Percentiles rank a stretch among this genome's conserved stretches.
These are phyloP conservation scores for Pteria penguin DNA, from an alignment of 2,888 invertebrate species.

Conservation along the genomic window DNA sequence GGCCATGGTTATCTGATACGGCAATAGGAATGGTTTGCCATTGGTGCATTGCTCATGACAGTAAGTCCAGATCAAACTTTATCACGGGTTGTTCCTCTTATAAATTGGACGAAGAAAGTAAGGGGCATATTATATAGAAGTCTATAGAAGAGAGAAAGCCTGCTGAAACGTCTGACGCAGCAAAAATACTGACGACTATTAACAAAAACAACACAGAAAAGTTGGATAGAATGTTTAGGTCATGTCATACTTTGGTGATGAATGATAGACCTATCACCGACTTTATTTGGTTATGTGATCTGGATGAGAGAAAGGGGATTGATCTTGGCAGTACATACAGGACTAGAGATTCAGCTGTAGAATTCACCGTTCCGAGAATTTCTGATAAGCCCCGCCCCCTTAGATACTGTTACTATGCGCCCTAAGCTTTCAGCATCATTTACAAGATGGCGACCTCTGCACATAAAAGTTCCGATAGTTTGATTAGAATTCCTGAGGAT, in stretches of 20 bases:
- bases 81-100: conserved; percentile 4
- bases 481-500: background rate
- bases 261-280: too few relatives aligned
- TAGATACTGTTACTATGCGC: background rate
- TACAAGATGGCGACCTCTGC: background rate
- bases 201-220: conserved; percentile 17
- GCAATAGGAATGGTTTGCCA: background rate
- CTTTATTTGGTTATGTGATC: conserved; percentile 38
- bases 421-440: background rate
- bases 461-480: background rate
- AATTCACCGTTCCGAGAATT: too few relatives aligned
- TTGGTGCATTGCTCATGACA: background rate
- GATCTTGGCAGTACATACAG: conserved; percentile 37
- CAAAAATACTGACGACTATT: conserved; percentile 20
- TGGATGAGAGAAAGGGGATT: conserved; percentile 35
- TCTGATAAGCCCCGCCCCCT: background rate
- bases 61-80: background rate
- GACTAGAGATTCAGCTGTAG: conserved; percentile 21
- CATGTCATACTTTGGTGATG: too few relatives aligned
- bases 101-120: conserved; percentile 18
- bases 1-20: conserved; percentile 7
- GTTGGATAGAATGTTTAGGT: background rate
- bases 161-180: conserved; percentile 13
- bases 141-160: background rate
- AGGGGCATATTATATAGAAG: too few relatives aligned